A percentile compares a stretch with the other conserved stretches of the same genome.
Evolutionary conservation across 2,888 invertebrate genomes (phyloP).

Genomic region (Tethea ocularis): DNA sequence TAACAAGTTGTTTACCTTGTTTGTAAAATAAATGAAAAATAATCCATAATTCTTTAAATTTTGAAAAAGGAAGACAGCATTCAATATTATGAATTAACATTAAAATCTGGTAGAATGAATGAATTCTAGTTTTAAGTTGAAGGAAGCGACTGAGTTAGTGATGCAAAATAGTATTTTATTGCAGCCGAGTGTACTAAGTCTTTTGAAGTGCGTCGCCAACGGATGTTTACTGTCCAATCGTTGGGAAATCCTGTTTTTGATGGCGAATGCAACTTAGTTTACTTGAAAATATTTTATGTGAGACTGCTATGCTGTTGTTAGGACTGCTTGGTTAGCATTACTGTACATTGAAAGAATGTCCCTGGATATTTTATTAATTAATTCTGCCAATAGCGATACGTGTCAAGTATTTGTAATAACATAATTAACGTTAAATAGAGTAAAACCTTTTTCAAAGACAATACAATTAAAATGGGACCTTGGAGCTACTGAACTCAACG

Average conservation of each 20-base stretch:
- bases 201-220: constrained; percentile 32
- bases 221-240: constrained; percentile 48
- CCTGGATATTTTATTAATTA: too few relatives aligned
- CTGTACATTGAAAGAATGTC: too few relatives aligned
- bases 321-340: background rate
- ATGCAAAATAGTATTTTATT: constrained; percentile 4
- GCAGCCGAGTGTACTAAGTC: constrained; percentile 20
- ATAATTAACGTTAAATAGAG: too few relatives aligned
- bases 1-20: too few relatives aligned
- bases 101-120: background rate
- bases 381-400: too few relatives aligned
- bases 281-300: constrained; percentile 23
- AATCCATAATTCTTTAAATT: background rate
- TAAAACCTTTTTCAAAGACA: too few relatives aligned
- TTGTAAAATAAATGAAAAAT: background rate
- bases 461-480: too few relatives aligned
- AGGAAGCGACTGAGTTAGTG: background rate
- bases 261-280: constrained; percentile 30
- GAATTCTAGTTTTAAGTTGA: constrained; percentile 1
- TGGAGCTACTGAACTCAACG: too few relatives aligned
- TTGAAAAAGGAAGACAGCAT: background rate
- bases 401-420: too few relatives aligned
- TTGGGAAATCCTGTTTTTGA: constrained; percentile 37
- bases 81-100: background rate
- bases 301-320: background rate